A percentile compares a stretch with the other conserved stretches of the same genome.
These are phyloP conservation scores for Chanos chanos DNA, from an alignment of 2,797 vertebrate species.

Conservation along the genomic window DNA sequence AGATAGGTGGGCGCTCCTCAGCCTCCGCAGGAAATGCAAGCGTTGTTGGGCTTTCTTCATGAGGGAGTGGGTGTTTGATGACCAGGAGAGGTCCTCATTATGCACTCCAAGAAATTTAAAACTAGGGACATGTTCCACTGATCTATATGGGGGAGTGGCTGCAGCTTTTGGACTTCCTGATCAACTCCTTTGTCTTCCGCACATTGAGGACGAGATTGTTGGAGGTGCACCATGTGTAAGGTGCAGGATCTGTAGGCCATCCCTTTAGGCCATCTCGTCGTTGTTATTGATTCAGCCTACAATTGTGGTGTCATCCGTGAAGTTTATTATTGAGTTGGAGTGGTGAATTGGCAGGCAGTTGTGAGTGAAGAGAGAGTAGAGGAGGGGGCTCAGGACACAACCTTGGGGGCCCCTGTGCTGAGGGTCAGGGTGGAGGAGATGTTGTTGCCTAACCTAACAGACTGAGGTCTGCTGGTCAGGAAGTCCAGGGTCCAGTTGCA, in stretches of 20 bases:
- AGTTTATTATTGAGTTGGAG: neutral
- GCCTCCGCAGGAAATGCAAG: neutral
- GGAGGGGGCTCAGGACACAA: neutral
- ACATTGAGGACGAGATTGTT: too few species aligned
- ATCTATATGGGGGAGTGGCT: neutral
- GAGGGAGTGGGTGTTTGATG: neutral
- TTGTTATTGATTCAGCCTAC: neutral
- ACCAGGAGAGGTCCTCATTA: neutral
- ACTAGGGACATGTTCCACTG: neutral
- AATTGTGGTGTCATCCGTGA: neutral
- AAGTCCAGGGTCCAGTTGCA: too few species aligned
- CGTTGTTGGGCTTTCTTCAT: neutral
- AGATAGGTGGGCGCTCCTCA: neutral
- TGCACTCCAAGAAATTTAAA: neutral
- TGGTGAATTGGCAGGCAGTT: neutral
- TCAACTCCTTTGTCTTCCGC: too few species aligned
- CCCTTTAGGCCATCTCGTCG: neutral
- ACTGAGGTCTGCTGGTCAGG: too few species aligned
- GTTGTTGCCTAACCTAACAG: too few species aligned
- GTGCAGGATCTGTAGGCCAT: neutral
- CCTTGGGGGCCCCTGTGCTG: too few species aligned
- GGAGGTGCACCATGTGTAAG: too few species aligned
- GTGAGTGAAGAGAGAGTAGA: too few species aligned
- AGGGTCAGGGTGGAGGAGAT: too few species aligned
- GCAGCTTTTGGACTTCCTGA: too few species aligned